Evolutionary conservation across 37 sponge, comb jelly and placozoan species (phyloP), one percentile per base, ranked within the genome.

Genomic region (Agelas oroides): DNA sequence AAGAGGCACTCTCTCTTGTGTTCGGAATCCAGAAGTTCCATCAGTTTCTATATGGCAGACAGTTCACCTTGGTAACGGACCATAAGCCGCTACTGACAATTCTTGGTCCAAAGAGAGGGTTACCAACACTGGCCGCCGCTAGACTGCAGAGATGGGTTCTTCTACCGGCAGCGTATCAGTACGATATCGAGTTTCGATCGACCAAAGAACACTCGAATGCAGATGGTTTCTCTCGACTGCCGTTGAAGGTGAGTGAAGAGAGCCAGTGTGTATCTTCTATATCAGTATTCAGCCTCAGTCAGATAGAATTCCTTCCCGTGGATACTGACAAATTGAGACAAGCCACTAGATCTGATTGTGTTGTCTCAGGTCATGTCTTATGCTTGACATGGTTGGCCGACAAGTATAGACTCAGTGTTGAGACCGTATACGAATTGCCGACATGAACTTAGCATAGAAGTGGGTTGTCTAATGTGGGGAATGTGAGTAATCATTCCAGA

Each of bases 381-480:
- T n/a, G n/a, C n/a, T n/a, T 68, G 58, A 28, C 12, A 40, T 27
- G 84, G 84, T 39, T 72, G 74, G 74, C 73, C 84, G 8, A 21
- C 18, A 17, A 28, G 30, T 20, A 40, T 62, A 5, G 34, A 52
- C 18, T 0, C 18, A 38, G 64, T 73, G 31, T n/a, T 72, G 16
- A n/a, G 59, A 20, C 39, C 65, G 19, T 83, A 41, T 35, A 32
- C 16, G 27, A 23, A 24, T 46, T 14, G 33, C 20, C n/a, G 28
- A 28, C 15, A 28, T 23, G 84, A 83, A 17, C 38, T 87, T 0
- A 70, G 66, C 1, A 27, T 72, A 1, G 81, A 87, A 57, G 80
- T 8, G 2, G 81, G 80, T 33, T 86, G 87, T 78, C 21, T 86
- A 33, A 30, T 86, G 64, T 78, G 87, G 73, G 87, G 87, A 2